These are phyloP conservation scores for Peromyscus aztecus DNA, from an alignment of 2,797 vertebrate genomes.

Conservation along the genomic window DNA sequence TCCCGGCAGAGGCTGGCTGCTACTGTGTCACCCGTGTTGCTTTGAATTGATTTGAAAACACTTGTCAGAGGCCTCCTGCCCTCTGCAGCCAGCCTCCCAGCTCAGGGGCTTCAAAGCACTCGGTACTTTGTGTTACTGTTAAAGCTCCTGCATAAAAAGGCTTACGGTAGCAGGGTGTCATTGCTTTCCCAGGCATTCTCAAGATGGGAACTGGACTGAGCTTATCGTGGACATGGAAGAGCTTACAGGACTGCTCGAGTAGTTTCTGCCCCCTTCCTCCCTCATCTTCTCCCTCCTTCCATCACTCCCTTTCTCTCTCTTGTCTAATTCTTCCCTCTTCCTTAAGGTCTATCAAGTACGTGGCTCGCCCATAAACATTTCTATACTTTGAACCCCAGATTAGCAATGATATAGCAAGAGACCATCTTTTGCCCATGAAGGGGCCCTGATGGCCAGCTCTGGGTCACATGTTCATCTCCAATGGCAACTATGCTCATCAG, in stretches of 20 bases:
- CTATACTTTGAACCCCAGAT: not conserved
- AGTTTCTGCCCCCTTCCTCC: not conserved
- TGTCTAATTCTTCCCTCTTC: not conserved
- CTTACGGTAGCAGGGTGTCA: not conserved
- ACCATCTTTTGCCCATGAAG: constrained; percentile 6
- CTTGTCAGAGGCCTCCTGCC: not conserved
- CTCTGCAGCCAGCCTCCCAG: not conserved
- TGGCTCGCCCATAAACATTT: not conserved
- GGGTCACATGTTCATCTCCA: not conserved
- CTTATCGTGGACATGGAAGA: not conserved
- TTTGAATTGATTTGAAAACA: constrained; percentile 25
- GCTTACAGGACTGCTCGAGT: not conserved
- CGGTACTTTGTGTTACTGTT: not conserved
- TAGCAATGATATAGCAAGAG: not conserved
- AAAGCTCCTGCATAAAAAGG: not conserved
- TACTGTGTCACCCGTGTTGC: not conserved
- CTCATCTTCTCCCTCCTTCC: not conserved
- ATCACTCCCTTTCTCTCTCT: too few relatives aligned
- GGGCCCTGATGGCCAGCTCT: not conserved
- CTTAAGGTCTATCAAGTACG: not conserved
- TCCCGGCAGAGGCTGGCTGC: not conserved
- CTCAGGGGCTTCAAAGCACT: not conserved
- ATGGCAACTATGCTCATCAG: not conserved
- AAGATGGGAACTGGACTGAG: not conserved
- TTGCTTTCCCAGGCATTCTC: not conserved